Evolutionary conservation across 2,113 vertebrate genomes (phyloP).

Genomic region (Dipodomys spectabilis): DNA sequence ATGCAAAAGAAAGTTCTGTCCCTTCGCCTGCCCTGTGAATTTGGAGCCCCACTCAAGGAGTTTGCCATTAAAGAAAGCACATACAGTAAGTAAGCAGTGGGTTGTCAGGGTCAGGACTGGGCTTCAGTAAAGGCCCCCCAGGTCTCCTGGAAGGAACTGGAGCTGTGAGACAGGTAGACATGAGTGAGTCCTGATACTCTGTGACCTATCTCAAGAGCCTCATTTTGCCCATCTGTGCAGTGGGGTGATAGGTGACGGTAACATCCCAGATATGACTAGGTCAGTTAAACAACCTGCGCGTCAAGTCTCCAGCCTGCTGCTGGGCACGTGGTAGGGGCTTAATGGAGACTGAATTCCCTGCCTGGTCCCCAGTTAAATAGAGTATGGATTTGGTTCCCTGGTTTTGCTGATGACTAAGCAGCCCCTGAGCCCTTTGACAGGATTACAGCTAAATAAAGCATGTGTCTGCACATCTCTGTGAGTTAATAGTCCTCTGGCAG

Average conservation of each 20-base stretch:
- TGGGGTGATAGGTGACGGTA: not conserved
- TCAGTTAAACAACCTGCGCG: not conserved
- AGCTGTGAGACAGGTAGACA: not conserved
- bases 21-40: conserved; percentile 87
- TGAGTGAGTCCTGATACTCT: not conserved
- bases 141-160: not conserved
- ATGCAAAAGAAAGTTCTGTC: conserved; percentile 95
- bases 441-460: not conserved
- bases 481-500: not conserved
- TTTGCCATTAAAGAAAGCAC: conserved; percentile 94
- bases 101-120: not conserved
- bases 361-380: not conserved
- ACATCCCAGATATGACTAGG: not conserved
- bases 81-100: conserved; percentile 90
- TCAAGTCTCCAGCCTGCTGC: not conserved
- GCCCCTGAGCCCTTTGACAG: not conserved
- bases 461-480: conserved; percentile 18
- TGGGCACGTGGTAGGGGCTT: not conserved
- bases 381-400: not conserved
- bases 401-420: conserved; percentile 38
- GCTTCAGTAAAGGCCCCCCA: not conserved
- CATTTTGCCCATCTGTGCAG: conserved; percentile 13
- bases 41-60: conserved; percentile 88
- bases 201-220: not conserved
- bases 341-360: not conserved